Percentiles rank a stretch among this genome's conserved stretches.
Conservation (phyloP, 2,113 vertebrate species). For the Archocentrus centrarchus region DNA sequence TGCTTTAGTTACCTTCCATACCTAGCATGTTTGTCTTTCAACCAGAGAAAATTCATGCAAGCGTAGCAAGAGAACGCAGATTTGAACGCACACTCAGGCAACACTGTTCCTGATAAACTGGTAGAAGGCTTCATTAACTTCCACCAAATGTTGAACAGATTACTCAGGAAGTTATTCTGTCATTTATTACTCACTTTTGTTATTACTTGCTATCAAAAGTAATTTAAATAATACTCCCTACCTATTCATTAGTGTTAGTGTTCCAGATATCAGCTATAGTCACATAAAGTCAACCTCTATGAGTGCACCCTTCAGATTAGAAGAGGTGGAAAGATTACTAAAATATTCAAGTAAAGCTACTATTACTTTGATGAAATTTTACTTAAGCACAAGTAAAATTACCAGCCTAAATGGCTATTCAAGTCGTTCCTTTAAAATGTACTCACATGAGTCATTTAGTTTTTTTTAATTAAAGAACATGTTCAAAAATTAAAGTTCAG, state of each 20-base stretch:
- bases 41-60: neutral
- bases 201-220: neutral
- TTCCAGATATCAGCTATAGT: neutral
- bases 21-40: neutral
- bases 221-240: neutral
- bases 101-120: neutral
- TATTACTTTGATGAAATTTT: no score
- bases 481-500: no score
- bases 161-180: neutral
- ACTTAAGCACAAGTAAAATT: neutral
- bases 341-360: neutral
- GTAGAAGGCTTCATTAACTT: neutral
- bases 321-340: neutral
- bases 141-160: neutral
- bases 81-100: neutral
- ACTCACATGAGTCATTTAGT: no score
- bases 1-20: neutral
- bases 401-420: neutral
- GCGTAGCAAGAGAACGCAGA: neutral
- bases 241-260: neutral
- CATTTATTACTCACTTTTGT: neutral
- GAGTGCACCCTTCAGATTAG: neutral
- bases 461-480: no score
- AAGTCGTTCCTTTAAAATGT: neutral
- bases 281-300: neutral